These are phyloP conservation scores for Beris morrisii DNA, from an alignment of 2,888 invertebrate species.

Conservation along the genomic window DNA sequence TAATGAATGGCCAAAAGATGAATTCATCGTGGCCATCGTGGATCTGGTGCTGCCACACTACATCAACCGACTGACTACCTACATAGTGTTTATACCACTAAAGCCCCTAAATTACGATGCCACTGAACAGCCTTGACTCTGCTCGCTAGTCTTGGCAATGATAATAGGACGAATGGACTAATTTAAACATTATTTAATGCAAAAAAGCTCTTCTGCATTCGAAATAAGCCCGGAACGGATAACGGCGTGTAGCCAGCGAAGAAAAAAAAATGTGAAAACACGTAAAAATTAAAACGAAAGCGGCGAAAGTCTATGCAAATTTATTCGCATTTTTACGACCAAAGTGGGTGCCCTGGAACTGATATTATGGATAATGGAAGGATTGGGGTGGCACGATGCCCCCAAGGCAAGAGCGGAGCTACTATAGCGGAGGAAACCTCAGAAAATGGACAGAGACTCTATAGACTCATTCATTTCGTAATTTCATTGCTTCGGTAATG, in stretches of 20 bases:
- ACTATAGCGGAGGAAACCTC: too few species aligned
- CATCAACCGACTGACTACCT: not conserved
- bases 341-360: too few species aligned
- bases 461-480: too few species aligned
- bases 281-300: conserved; percentile 14
- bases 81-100: too few species aligned
- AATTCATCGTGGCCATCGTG: conserved; percentile 5
- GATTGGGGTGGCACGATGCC: too few species aligned
- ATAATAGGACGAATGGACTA: conserved; percentile 19
- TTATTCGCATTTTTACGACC: conserved; percentile 9
- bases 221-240: conserved; percentile 8
- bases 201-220: conserved; percentile 28
- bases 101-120: not conserved
- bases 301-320: conserved; percentile 19
- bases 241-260: not conserved
- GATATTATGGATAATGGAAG: too few species aligned
- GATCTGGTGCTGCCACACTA: not conserved
- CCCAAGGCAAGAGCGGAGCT: too few species aligned
- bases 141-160: not conserved
- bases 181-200: conserved; percentile 26
- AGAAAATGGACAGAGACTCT: too few species aligned
- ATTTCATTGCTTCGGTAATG: too few species aligned
- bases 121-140: conserved; percentile 4
- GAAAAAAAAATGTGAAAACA: not conserved
- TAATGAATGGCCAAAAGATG: conserved; percentile 16